A percentile compares a stretch with the other conserved stretches of the same genome.
Conservation (phyloP, 2,888 invertebrate species). For the Thymelicus sylvestris region DNA sequence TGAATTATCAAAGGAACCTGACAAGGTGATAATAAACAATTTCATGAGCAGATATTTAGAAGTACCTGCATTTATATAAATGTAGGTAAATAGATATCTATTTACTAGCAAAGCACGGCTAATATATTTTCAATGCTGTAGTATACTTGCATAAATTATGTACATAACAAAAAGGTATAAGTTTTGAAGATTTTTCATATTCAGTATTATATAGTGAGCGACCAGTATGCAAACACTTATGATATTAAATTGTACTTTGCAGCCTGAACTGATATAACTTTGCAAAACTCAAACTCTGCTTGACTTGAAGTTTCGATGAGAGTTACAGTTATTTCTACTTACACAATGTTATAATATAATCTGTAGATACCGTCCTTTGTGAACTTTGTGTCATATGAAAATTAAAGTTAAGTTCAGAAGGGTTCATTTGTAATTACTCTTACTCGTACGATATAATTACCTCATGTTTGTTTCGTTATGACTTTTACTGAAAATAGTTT, state of each 20-base stretch:
- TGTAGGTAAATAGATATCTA: no score
- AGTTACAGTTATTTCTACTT: constrained; percentile 15
- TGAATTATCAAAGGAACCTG: no score
- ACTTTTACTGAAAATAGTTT: no score
- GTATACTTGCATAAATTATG: no score
- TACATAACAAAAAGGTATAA: neutral
- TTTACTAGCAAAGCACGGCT: no score
- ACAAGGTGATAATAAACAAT: no score
- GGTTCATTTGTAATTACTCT: neutral
- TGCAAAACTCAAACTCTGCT: constrained; percentile 8
- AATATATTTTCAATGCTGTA: no score
- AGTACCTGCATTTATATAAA: no score
- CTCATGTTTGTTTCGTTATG: no score
- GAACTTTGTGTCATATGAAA: neutral
- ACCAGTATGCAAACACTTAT: constrained; percentile 28
- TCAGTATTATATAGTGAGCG: constrained; percentile 1
- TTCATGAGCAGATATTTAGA: no score
- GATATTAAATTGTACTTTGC: constrained; percentile 34
- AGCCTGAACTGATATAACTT: constrained; percentile 28
- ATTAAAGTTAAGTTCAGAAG: neutral
- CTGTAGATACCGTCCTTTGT: neutral
- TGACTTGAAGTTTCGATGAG: constrained; percentile 18
- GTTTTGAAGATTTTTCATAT: neutral
- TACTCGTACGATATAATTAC: no score
- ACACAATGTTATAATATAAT: neutral